Conservation (phyloP, 2,113 vertebrate species). For the Ellobius talpinus region DNA sequence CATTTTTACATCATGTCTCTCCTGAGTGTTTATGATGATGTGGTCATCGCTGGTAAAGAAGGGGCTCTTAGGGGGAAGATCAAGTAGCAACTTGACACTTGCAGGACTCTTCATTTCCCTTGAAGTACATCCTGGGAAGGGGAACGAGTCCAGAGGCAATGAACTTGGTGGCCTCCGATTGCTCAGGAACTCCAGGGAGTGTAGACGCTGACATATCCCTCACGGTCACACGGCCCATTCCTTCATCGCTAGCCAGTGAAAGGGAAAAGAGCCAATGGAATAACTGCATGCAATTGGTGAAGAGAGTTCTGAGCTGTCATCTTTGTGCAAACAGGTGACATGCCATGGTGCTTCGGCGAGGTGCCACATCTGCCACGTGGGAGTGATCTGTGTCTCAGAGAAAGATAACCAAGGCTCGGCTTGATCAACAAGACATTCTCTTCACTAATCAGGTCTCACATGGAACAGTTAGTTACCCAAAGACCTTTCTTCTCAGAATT, state of each 20-base stretch:
- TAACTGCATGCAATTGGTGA: too few species aligned
- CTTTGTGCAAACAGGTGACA: background rate
- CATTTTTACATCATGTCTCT: slow-evolving; percentile 91
- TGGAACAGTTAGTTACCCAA: background rate
- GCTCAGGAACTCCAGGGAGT: slow-evolving; percentile 54
- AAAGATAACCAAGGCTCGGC: background rate
- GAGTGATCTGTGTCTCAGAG: background rate
- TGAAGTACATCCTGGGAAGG: slow-evolving; percentile 67
- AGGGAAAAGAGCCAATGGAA: background rate
- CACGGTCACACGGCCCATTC: background rate
- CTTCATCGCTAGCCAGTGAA: background rate
- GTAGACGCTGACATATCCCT: background rate
- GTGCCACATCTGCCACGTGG: background rate
- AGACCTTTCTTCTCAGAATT: background rate
- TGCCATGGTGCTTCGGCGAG: fast-evolving
- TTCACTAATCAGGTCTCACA: background rate
- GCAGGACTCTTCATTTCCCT: slow-evolving; percentile 70
- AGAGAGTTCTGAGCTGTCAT: background rate
- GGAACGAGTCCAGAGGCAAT: slow-evolving; percentile 33
- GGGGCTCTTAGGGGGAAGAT: slow-evolving; percentile 74
- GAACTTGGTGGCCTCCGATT: slow-evolving; percentile 55
- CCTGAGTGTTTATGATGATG: slow-evolving; percentile 85
- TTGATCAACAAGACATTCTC: background rate
- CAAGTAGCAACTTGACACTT: slow-evolving; percentile 85
- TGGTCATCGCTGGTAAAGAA: slow-evolving; percentile 85